These are phyloP conservation scores for Eufriesea mexicana DNA, from an alignment of 1,140 invertebrate genomes.

Conservation along the genomic window DNA sequence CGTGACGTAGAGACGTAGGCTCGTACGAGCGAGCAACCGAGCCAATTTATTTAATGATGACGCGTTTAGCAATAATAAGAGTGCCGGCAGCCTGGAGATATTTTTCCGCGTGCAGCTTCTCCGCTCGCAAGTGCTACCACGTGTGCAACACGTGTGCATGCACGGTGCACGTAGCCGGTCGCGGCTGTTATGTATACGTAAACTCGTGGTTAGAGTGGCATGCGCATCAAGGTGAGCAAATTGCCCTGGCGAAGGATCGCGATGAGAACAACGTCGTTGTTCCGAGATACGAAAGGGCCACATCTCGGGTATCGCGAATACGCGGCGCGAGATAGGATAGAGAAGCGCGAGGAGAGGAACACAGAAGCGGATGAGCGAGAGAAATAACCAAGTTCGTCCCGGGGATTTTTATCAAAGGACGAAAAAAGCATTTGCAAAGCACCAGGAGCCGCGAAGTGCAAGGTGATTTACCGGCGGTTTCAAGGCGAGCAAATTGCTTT, in stretches of 20 bases:
- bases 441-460: slow-evolving; percentile 16
- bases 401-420: slow-evolving; percentile 18
- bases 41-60: slow-evolving; percentile 68
- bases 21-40: background rate
- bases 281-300: background rate
- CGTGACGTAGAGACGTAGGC: slow-evolving; percentile 2
- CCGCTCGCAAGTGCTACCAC: slow-evolving; percentile 34
- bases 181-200: slow-evolving; percentile 20
- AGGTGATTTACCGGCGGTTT: slow-evolving; percentile 48
- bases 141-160: slow-evolving; percentile 42
- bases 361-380: background rate
- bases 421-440: slow-evolving; percentile 10
- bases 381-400: background rate
- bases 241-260: slow-evolving; percentile 48
- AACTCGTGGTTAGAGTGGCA: slow-evolving; percentile 40
- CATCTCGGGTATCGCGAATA: background rate
- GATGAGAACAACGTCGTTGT: slow-evolving; percentile 4
- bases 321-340: background rate
- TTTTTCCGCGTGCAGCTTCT: slow-evolving; percentile 9
- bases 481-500: slow-evolving; percentile 48
- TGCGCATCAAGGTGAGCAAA: slow-evolving; percentile 56
- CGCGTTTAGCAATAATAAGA: slow-evolving; percentile 67
- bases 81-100: slow-evolving; percentile 37
- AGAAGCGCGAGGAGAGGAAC: background rate
- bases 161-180: background rate